phyloP scores from a whole-genome alignment of 1,140 invertebrate species.

The Aphidius ervi region DNA sequence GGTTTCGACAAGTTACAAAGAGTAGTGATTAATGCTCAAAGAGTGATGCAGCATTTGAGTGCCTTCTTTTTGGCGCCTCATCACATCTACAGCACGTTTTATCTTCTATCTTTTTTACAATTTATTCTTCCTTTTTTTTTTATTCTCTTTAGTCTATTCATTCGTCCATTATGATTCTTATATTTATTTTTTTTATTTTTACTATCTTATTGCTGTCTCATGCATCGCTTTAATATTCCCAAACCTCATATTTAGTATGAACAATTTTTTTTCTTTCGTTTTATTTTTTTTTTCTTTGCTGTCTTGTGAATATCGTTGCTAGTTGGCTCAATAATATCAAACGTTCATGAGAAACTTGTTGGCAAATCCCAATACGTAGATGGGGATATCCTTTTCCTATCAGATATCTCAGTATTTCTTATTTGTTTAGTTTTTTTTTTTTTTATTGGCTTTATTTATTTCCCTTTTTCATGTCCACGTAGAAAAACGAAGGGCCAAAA shows the following conservation, averaged over 20 bases:
- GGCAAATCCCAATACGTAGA: constrained; percentile 4
- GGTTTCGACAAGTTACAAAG: constrained; percentile 19
- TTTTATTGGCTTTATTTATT: not conserved
- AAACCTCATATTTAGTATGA: not conserved
- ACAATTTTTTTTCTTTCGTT: not conserved
- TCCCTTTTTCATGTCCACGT: not conserved
- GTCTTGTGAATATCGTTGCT: constrained; percentile 5
- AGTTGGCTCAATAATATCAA: constrained; percentile 7
- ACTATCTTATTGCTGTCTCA: constrained; percentile 11
- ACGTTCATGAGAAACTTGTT: constrained; percentile 5
- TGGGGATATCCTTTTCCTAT: not conserved
- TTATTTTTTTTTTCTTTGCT: constrained; percentile 7
- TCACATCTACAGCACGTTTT: constrained; percentile 32
- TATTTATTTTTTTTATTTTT: not conserved
- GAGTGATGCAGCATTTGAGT: constrained; percentile 37
- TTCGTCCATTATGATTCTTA: not conserved
- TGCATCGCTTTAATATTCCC: not conserved
- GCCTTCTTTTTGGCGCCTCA: constrained; percentile 32
- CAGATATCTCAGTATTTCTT: constrained; percentile 15
- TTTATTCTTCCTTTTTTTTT: constrained; percentile 10
- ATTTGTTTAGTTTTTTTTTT: constrained; percentile 7
- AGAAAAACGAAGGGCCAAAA: not conserved
- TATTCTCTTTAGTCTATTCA: constrained; percentile 10
- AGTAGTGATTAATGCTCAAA: constrained; percentile 42
- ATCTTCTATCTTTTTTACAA: constrained; percentile 1